Evolutionary conservation across 1,140 invertebrate species (phyloP).

Genomic region (Antheraea mylitta): DNA sequence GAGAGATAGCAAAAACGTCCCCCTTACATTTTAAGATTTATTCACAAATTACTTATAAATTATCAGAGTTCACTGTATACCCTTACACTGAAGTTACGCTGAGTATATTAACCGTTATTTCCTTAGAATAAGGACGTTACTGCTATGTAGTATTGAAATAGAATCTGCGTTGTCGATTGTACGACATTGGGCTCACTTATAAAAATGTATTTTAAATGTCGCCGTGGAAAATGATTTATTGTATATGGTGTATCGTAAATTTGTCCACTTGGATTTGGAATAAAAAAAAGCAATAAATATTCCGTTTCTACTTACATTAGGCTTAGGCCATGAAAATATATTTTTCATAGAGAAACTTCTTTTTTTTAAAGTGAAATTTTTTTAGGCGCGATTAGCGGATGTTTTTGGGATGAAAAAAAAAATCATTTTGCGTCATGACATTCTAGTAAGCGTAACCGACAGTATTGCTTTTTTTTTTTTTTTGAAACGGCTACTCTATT

Average conservation of each 20-base stretch:
- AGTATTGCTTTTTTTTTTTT: too few relatives aligned
- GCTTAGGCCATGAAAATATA: background rate
- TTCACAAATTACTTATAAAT: constrained; percentile 78
- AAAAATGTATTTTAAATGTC: constrained; percentile 79
- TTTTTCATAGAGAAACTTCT: background rate
- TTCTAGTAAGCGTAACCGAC: too few relatives aligned
- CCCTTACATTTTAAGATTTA: constrained; percentile 64
- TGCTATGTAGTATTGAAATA: background rate
- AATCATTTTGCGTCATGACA: too few relatives aligned
- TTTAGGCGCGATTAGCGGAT: too few relatives aligned
- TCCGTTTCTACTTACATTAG: constrained; percentile 7
- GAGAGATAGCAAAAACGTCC: constrained; percentile 53
- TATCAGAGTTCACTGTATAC: constrained; percentile 22
- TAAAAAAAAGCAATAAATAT: constrained; percentile 65
- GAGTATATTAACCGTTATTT: background rate
- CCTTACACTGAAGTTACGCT: background rate
- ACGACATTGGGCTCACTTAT: constrained; percentile 63
- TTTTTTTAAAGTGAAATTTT: too few relatives aligned
- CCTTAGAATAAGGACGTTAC: constrained; percentile 9
- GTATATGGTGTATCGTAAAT: constrained; percentile 66
- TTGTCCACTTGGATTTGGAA: constrained; percentile 68
- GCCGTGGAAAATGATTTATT: constrained; percentile 72
- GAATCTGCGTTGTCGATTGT: constrained; percentile 18
- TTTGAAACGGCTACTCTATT: too few relatives aligned
- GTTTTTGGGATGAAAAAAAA: too few relatives aligned